These are phyloP conservation scores for Xanthorhoe spadicearia DNA, from an alignment of 2,888 invertebrate species.

Conservation along the genomic window DNA sequence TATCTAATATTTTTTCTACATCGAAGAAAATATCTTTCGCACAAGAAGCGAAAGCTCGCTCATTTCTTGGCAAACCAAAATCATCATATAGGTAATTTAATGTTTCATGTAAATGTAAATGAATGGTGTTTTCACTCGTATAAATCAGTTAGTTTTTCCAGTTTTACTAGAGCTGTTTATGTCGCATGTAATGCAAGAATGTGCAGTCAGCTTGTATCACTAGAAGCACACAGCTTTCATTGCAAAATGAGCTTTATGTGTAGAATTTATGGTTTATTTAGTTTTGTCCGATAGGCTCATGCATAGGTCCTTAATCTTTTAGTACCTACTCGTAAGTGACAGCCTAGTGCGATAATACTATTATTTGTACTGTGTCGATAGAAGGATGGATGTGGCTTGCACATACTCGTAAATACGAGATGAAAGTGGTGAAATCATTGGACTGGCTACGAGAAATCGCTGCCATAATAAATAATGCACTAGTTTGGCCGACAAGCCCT, in stretches of 20 bases:
- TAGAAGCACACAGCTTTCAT: neutral
- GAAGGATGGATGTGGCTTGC: slow-evolving; percentile 58
- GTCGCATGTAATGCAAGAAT: slow-evolving; percentile 43
- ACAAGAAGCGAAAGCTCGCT: slow-evolving; percentile 24
- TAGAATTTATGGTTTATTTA: neutral
- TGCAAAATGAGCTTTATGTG: slow-evolving; percentile 5
- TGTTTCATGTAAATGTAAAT: slow-evolving; percentile 31
- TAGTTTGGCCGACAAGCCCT: slow-evolving; percentile 75
- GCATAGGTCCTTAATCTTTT: neutral
- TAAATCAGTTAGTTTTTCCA: slow-evolving; percentile 40
- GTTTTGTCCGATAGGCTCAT: neutral
- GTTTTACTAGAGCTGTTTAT: slow-evolving; percentile 35
- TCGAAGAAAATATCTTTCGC: neutral
- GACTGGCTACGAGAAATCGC: slow-evolving; percentile 77
- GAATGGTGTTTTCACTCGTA: slow-evolving; percentile 31
- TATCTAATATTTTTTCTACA: too few relatives aligned
- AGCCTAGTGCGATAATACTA: slow-evolving; percentile 8
- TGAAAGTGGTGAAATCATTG: slow-evolving; percentile 82
- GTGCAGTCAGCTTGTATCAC: slow-evolving; percentile 34
- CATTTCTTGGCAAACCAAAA: slow-evolving; percentile 21
- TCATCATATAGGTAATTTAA: slow-evolving; percentile 22
- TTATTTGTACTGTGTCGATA: slow-evolving; percentile 35
- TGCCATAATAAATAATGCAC: slow-evolving; percentile 81
- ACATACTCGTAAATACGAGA: slow-evolving; percentile 71
- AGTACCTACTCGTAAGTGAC: neutral